phyloP scores from a whole-genome alignment of 2,888 invertebrate genomes.

The Himalopsyche kuldschensis region DNA sequence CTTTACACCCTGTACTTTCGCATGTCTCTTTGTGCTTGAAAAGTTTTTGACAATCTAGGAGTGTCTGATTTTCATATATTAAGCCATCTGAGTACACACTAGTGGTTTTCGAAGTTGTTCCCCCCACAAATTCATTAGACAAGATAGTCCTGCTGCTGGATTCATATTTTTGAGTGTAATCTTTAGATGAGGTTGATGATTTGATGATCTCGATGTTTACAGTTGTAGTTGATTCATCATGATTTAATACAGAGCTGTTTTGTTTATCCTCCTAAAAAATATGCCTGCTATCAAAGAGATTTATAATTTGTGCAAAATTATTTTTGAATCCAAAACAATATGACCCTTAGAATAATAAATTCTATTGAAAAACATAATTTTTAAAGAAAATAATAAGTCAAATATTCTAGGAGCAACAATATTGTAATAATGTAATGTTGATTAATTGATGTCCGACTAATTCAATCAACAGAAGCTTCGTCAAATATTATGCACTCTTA shows the following conservation, averaged over 20 bases:
- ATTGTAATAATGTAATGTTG: no score
- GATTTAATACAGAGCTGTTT: not conserved
- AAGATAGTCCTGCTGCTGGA: not conserved
- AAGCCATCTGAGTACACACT: not conserved
- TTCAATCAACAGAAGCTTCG: no score
- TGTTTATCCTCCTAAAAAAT: not conserved
- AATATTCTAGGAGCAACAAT: no score
- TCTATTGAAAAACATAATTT: no score
- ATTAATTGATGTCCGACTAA: no score
- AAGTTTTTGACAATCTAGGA: not conserved
- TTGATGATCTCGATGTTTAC: not conserved
- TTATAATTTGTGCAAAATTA: no score
- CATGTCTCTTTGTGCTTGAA: not conserved
- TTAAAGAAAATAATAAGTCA: no score
- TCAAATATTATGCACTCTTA: no score
- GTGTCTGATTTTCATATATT: not conserved
- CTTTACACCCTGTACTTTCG: slow-evolving; percentile 12
- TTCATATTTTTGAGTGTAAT: not conserved
- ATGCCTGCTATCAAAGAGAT: no score
- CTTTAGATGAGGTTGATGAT: not conserved
- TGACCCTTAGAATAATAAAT: no score
- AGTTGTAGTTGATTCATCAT: not conserved
- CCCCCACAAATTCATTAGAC: not conserved
- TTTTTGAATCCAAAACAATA: no score
- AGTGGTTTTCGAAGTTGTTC: not conserved